Evolutionary conservation across 2,113 vertebrate genomes (phyloP).

Genomic region (Brachyhypopomus occidentalis): DNA sequence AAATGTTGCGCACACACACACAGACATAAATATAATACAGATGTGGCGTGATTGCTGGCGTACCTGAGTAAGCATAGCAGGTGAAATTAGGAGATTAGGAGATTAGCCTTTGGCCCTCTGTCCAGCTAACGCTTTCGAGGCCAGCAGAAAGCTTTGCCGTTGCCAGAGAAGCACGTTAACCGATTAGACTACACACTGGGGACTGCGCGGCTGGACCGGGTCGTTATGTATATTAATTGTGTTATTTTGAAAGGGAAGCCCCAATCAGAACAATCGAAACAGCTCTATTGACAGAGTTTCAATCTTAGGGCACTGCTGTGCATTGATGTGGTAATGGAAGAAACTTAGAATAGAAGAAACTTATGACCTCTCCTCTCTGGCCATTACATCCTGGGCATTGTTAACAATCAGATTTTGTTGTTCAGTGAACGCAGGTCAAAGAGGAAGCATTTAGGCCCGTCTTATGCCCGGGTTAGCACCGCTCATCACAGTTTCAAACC

Average conservation of each 20-base stretch:
- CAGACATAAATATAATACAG: slow-evolving; percentile 1
- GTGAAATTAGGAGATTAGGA: slow-evolving; percentile 18
- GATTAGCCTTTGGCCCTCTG: slow-evolving; percentile 21
- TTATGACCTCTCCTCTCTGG: neutral
- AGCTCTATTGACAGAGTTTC: neutral
- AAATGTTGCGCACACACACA: slow-evolving; percentile 11
- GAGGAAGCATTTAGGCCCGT: neutral
- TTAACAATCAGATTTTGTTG: too few relatives aligned
- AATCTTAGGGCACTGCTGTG: neutral
- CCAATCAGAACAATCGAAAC: neutral
- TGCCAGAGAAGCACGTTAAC: neutral
- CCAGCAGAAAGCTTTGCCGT: slow-evolving; percentile 1
- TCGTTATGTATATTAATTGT: neutral
- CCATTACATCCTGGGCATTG: too few relatives aligned
- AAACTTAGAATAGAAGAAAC: neutral
- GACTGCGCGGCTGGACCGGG: neutral
- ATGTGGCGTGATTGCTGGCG: slow-evolving; percentile 9
- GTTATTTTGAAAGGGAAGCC: neutral
- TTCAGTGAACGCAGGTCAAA: neutral
- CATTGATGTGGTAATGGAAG: too few relatives aligned
- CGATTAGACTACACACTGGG: neutral
- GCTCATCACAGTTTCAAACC: too few relatives aligned
- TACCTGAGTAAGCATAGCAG: slow-evolving; percentile 5
- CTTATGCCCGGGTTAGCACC: neutral
- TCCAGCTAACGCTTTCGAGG: neutral